A percentile compares a stretch with the other conserved stretches of the same genome.
These are phyloP conservation scores for Microcebus murinus DNA, from an alignment of 2,113 vertebrate genomes.

Conservation along the genomic window DNA sequence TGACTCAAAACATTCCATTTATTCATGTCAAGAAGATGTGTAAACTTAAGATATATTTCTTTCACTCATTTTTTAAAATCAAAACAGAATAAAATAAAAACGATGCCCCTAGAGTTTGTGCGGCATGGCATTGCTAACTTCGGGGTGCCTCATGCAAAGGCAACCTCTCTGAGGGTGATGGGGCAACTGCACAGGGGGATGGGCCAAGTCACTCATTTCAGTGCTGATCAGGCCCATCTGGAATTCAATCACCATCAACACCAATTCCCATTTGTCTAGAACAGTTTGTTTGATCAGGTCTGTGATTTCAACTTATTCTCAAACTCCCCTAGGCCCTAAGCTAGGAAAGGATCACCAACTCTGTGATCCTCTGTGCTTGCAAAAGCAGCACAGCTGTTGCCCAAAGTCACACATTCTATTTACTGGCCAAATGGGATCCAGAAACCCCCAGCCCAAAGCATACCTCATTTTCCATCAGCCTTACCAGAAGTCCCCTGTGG, in stretches of 20 bases:
- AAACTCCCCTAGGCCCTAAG: not conserved
- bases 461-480: not conserved
- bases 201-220: not conserved
- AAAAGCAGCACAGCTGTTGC: not conserved
- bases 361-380: too few species aligned
- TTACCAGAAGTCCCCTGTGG: conserved; percentile 59
- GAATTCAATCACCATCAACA: not conserved
- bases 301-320: not conserved
- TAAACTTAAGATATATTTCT: conserved; percentile 11
- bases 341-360: not conserved
- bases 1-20: not conserved
- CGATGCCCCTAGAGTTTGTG: not conserved
- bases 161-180: not conserved
- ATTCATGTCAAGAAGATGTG: not conserved
- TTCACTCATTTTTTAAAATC: not conserved
- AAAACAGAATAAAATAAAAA: not conserved
- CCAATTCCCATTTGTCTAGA: not conserved
- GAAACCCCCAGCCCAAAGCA: not conserved
- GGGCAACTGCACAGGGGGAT: not conserved
- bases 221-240: not conserved
- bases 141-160: not conserved
- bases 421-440: not conserved
- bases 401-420: not conserved
- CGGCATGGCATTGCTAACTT: not conserved
- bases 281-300: not conserved